Base-by-base conservation (phyloP, 2,888 invertebrate genomes). In the Lasius platythorax region DNA sequence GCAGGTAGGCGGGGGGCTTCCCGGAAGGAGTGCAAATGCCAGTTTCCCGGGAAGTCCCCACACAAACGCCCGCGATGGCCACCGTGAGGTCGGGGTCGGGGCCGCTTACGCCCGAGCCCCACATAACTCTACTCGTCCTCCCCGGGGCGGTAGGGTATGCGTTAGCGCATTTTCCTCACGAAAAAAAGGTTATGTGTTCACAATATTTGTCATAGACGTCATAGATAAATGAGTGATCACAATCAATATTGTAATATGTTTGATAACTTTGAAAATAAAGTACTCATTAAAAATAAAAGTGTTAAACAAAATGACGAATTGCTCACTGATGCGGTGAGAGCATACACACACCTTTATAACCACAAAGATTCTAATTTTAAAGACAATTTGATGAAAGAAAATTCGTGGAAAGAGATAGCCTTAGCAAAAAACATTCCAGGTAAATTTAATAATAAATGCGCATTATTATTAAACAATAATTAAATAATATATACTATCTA, bases 391-490 rank as follows among this genome's bases (percentile, higher is more conserved):
- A 40, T 66, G 40, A 66, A 40, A 23, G 40, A 66, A 66, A 66
- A 66, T 40, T 66, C 66, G 11, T 66, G 66, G 40, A 66, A 40
- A 23, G 40, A 66, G 6, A 66, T 66, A 66, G 40, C 23, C 9
- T n/a, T 23, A n/a, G n/a, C 28, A 37, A 8, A 23, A 11, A 23
- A 66, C 23, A n/a, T 66, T 18, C 6, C 37, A 66, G 66, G 40
- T 66, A 66, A n/a, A n/a, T n/a, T n/a, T n/a, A n/a, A n/a, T n/a
- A 40, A 66, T 66, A 40, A 66, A 40, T 40, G n/a, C n/a, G n/a
- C 12, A 40, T 66, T 66, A 66, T 12, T 63, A 40, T 37, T 43
- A 66, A 37, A 66, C 3, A 11, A 43, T 66, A 66, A 40, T 8
- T 63, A 23, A 28, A 33, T 58, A 37, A 37, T 37, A 37, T 37